These are phyloP conservation scores for Dryas iulia DNA, from an alignment of 1,140 invertebrate genomes.

Conservation along the genomic window DNA sequence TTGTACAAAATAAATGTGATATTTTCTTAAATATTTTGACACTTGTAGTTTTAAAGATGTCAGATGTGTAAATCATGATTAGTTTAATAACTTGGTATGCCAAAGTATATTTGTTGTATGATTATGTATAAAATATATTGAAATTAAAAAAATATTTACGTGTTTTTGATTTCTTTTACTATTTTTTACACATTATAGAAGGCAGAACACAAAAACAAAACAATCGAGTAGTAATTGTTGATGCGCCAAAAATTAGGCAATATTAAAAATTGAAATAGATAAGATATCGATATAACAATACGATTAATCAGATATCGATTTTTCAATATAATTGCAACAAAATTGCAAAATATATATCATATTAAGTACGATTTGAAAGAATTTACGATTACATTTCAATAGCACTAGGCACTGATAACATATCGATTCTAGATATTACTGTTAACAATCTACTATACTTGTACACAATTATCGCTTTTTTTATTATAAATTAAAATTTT, in stretches of 20 bases:
- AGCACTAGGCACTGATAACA: conserved; percentile 1
- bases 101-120: conserved; percentile 34
- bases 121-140: conserved; percentile 29
- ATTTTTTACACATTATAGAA: conserved; percentile 3
- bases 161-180: conserved; percentile 20
- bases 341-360: no score
- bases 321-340: not conserved
- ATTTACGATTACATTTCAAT: not conserved
- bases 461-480: no score
- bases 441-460: not conserved
- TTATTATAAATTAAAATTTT: no score
- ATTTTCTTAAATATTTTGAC: conserved; percentile 12
- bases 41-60: conserved; percentile 30
- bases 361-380: not conserved
- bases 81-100: conserved; percentile 30
- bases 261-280: not conserved
- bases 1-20: conserved; percentile 30
- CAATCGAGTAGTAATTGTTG: no score
- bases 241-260: no score
- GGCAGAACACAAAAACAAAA: not conserved
- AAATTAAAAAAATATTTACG: conserved; percentile 28
- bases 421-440: conserved; percentile 13
- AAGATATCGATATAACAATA: not conserved
- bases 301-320: not conserved
- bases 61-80: conserved; percentile 29